Base-by-base conservation (phyloP, 2,888 invertebrate genomes). In the Drosophila anceps region DNA sequence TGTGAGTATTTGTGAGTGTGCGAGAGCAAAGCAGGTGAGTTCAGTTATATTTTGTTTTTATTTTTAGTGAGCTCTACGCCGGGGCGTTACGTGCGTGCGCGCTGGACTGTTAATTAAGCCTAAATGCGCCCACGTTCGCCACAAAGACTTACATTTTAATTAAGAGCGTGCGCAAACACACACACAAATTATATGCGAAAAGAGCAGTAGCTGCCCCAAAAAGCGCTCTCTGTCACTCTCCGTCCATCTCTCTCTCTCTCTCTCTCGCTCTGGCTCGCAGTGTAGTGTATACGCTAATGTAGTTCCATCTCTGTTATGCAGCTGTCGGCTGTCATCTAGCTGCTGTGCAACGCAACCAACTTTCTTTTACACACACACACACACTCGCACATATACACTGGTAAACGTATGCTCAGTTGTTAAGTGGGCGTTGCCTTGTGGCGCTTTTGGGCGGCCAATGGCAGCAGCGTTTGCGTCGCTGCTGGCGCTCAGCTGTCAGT, bases 391-490 rank as follows among this genome's bases (percentile, higher is more conserved):
- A 39, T 48, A 62, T 43, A 54, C 69, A 59, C 18, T 35, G 3
- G 18, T 2, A 53, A 66, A 55, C 57, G 55, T 48, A 39, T 39
- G 61, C 63, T 78, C 69, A 59, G 69, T 72, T 72, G 68, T 66
- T 72, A 76, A 70, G 82, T 84, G 76, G 88, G 86, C 89, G 89
- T 85, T 79, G 79, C 71, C 70, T 76, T 81, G 75, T 87, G 85
- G 75, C 85, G 88, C 87, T 79, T 81, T 87, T 75, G 69, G 62
- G 71, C 79, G 79, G 82, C 81, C 81, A 82, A 82, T 82, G 71
- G 73, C 76, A 82, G 88, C 79, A 69, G 51, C 74, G 85, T 73
- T 81, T 68, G 73, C 73, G 73, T 82, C 81, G 71, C 73, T 71
- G 78, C 73, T 71, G 79, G 68, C 71, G 73, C 79, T 69, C 78